phyloP scores from a whole-genome alignment of 2,888 invertebrate species.

The Ophion ventricosus region DNA sequence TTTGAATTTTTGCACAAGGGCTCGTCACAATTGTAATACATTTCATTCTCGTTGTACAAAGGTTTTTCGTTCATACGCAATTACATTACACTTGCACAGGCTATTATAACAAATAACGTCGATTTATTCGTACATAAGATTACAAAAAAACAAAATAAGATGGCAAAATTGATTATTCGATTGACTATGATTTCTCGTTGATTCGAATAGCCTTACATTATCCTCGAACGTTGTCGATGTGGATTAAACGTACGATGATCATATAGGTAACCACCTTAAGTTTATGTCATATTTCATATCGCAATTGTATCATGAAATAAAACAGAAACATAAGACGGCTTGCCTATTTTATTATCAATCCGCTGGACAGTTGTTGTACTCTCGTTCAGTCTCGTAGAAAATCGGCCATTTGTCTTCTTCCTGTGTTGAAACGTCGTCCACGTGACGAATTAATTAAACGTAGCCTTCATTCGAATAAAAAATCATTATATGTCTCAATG shows the following conservation, averaged over 20 bases:
- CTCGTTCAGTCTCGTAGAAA: background rate
- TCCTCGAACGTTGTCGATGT: background rate
- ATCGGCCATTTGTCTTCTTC: conserved; percentile 29
- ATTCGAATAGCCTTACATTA: background rate
- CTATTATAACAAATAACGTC: background rate
- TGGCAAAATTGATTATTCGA: too few species aligned
- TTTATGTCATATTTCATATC: conserved; percentile 83
- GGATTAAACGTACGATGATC: conserved; percentile 72
- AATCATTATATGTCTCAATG: background rate
- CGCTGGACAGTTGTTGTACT: conserved; percentile 46
- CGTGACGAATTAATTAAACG: background rate
- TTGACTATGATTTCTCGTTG: background rate
- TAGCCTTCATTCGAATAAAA: background rate
- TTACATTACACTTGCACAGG: too few species aligned
- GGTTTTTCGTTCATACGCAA: too few species aligned
- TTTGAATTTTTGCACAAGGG: too few species aligned
- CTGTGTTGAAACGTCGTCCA: background rate
- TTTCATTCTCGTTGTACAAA: too few species aligned
- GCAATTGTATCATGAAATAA: conserved; percentile 83
- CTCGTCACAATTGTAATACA: too few species aligned
- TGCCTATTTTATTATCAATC: conserved; percentile 77
- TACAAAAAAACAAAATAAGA: background rate
- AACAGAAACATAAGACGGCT: conserved; percentile 84
- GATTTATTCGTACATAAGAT: background rate
- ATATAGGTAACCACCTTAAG: conserved; percentile 83